These are phyloP conservation scores for Conomelus anceps DNA, from an alignment of 2,888 invertebrate genomes.

Conservation along the genomic window DNA sequence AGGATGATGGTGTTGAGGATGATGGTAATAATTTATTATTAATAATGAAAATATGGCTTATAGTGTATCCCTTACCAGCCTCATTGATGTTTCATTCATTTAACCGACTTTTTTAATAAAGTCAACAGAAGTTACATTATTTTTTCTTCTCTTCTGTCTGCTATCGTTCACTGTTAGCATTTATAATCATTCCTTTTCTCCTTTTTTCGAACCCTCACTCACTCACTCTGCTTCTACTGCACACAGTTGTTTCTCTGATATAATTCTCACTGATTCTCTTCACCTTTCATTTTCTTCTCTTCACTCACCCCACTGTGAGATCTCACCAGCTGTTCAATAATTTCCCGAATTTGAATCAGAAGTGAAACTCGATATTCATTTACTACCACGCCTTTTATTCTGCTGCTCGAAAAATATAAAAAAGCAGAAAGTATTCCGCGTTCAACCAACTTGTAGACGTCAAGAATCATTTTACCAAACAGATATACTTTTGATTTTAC, in stretches of 20 bases:
- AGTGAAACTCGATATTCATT: neutral
- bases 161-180: too few relatives aligned
- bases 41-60: neutral
- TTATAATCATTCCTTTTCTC: neutral
- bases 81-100: neutral
- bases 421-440: neutral
- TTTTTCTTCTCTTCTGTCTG: neutral
- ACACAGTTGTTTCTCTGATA: neutral
- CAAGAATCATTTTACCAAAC: neutral
- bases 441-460: neutral
- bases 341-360: neutral
- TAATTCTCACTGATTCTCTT: neutral
- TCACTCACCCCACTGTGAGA: neutral
- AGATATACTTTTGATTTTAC: neutral
- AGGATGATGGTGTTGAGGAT: too few relatives aligned
- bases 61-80: neutral
- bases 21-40: neutral
- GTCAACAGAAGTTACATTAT: neutral
- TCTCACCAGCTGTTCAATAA: neutral
- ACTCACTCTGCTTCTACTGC: neutral
- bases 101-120: neutral
- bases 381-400: neutral
- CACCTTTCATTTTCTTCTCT: neutral
- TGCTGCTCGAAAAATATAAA: neutral
- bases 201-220: neutral